A percentile compares a stretch with the other conserved stretches of the same genome.
Conservation (phyloP, 2,113 vertebrate genomes). For the Percina caprodes region DNA sequence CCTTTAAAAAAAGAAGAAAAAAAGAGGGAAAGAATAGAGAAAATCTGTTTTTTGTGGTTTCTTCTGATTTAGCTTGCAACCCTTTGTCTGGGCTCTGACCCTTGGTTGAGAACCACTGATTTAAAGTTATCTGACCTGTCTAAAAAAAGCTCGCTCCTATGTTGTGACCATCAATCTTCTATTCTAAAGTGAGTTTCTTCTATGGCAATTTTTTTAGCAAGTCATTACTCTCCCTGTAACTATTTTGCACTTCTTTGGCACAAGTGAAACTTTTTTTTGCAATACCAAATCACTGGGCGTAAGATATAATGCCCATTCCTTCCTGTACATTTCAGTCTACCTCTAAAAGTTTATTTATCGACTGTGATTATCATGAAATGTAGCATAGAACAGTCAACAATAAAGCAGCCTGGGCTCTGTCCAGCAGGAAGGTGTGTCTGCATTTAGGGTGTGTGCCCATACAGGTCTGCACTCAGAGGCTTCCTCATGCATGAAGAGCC, state of each 20-base stretch:
- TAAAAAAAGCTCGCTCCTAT: not conserved
- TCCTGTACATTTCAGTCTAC: constrained; percentile 8
- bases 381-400: constrained; percentile 15
- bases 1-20: not conserved
- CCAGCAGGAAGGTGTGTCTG: constrained; percentile 29
- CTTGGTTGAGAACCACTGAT: not conserved
- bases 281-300: not conserved
- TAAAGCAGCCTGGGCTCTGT: constrained; percentile 2
- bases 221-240: not conserved
- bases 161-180: not conserved
- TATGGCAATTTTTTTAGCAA: not conserved
- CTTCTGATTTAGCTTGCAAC: not conserved
- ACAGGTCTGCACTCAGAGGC: constrained; percentile 33
- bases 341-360: constrained; percentile 13
- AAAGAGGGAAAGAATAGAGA: not conserved
- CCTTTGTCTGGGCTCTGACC: not conserved
- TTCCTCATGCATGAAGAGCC: constrained; percentile 39
- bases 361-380: not conserved
- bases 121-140: not conserved
- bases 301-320: not conserved
- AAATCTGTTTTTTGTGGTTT: not conserved
- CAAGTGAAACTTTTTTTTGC: constrained; percentile 6
- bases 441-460: constrained; percentile 23
- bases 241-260: not conserved
- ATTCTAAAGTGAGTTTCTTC: not conserved